phyloP scores from a whole-genome alignment of 37 sponge, comb jelly and placozoan species.

The Spongilla lacustris region DNA sequence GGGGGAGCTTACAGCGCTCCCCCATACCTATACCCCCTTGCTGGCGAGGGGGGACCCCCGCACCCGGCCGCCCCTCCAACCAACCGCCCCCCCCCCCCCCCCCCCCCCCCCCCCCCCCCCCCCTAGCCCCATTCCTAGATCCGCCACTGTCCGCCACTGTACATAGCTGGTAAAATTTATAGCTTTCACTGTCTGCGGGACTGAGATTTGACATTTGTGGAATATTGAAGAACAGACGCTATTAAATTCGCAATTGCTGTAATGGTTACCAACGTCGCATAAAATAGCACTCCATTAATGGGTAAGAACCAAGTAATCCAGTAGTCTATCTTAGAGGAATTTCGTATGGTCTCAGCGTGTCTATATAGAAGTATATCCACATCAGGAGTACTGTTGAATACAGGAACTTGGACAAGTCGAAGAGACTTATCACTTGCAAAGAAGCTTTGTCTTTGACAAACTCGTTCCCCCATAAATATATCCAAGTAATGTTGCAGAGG shows the following conservation, averaged over 20 bases:
- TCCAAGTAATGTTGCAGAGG: constrained; percentile 53
- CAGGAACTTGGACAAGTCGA: neutral
- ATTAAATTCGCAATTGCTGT: constrained; percentile 25
- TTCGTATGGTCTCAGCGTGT: neutral
- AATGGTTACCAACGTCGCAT: constrained; percentile 21
- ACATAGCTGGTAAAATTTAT: too few species aligned
- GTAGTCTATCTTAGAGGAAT: neutral
- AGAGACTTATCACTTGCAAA: constrained; percentile 14
- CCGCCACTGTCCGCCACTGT: too few species aligned
- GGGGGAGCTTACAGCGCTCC: too few species aligned
- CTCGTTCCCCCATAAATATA: constrained; percentile 56
- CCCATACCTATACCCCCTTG: too few species aligned
- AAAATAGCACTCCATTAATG: constrained; percentile 15
- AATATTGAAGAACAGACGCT: constrained; percentile 24
- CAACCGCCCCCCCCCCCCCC: too few species aligned
- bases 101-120: too few species aligned
- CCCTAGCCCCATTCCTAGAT: too few species aligned
- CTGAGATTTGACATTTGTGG: neutral
- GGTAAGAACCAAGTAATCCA: constrained; percentile 10
- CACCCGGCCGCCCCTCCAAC: too few species aligned
- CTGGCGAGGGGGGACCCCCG: too few species aligned
- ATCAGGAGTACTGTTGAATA: neutral
- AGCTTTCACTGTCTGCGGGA: neutral
- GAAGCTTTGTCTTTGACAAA: constrained; percentile 11
- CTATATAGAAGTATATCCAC: neutral